A percentile compares a stretch with the other conserved stretches of the same genome.
phyloP scores from a whole-genome alignment of 2,113 vertebrate genomes.

The Osmerus mordax region DNA sequence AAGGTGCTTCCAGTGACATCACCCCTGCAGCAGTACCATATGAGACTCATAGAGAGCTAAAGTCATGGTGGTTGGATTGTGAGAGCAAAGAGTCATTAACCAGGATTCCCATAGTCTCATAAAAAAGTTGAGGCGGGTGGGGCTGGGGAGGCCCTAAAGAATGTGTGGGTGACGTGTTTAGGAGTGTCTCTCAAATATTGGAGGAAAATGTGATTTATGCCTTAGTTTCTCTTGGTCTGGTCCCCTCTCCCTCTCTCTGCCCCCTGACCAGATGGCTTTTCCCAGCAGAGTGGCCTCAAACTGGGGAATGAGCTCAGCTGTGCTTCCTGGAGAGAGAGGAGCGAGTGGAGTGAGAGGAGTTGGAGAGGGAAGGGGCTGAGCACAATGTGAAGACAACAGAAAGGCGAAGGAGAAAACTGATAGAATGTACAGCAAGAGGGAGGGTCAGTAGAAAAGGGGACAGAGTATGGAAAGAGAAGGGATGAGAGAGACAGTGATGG shows the following conservation, averaged over 20 bases:
- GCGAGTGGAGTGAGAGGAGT: background rate
- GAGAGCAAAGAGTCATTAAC: slow-evolving; percentile 17
- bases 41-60: slow-evolving; percentile 20
- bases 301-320: slow-evolving; percentile 8
- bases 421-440: too few species aligned
- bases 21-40: slow-evolving; percentile 3
- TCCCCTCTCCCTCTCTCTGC: background rate
- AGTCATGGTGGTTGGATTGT: background rate
- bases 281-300: slow-evolving; percentile 2
- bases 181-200: background rate
- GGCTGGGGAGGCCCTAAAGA: slow-evolving; percentile 7
- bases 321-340: background rate
- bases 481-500: background rate
- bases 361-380: background rate
- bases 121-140: background rate
- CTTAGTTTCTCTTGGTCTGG: background rate
- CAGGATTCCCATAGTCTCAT: slow-evolving; percentile 2
- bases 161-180: slow-evolving; percentile 1
- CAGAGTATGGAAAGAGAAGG: background rate
- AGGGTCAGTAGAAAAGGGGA: background rate
- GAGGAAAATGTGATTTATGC: background rate
- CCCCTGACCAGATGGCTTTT: slow-evolving; percentile 34
- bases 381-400: background rate
- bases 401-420: background rate
- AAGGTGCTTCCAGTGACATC: slow-evolving; percentile 42